These are phyloP conservation scores for Chironomus striatipennis DNA, from an alignment of 1,140 invertebrate species.

Conservation along the genomic window DNA sequence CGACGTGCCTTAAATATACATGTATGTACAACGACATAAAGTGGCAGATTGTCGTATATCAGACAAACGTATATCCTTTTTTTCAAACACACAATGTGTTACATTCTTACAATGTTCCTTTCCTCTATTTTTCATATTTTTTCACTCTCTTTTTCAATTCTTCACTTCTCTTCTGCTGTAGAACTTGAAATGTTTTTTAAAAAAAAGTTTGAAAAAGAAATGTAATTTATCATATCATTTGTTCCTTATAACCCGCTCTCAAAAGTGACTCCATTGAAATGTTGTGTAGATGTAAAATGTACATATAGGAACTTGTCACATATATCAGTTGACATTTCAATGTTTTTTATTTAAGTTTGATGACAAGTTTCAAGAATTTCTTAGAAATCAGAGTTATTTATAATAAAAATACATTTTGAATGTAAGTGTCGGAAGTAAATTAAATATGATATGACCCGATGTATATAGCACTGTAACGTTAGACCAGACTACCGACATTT, in stretches of 20 bases:
- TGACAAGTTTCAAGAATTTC: no score
- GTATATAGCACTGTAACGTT: no score
- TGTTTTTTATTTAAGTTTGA: no score
- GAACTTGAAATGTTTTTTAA: not conserved
- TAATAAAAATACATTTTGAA: no score
- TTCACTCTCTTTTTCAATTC: not conserved
- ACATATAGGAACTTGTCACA: no score
- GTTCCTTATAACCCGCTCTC: not conserved
- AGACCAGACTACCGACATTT: no score
- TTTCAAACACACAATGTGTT: not conserved
- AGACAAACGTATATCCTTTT: not conserved
- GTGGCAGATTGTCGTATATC: constrained; percentile 11
- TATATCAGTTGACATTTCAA: no score
- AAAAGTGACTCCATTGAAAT: not conserved
- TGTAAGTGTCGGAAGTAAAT: no score
- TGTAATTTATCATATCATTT: constrained; percentile 20
- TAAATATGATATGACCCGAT: no score
- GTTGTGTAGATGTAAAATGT: not conserved
- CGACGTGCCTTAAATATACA: constrained; percentile 4
- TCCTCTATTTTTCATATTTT: not conserved
- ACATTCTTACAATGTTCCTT: not conserved
- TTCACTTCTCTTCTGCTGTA: not conserved
- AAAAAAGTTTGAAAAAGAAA: not conserved
- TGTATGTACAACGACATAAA: not conserved
- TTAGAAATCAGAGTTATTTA: no score